A percentile compares a stretch with the other conserved stretches of the same genome.
Conservation (phyloP, 2,888 invertebrate species). For the Drosophila picticornis region DNA sequence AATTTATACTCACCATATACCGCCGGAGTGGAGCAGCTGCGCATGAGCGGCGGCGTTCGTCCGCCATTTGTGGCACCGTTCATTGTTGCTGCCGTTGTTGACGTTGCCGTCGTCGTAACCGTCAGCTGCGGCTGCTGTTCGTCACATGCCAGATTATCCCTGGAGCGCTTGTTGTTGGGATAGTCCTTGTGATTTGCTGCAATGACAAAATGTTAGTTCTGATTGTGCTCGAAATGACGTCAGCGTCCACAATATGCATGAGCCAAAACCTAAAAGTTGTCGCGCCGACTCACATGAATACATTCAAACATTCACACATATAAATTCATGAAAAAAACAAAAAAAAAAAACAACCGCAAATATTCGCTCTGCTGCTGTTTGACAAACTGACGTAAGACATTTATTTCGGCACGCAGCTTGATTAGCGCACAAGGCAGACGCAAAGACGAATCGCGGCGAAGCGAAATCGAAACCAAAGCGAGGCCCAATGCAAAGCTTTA, state of each 20-base stretch:
- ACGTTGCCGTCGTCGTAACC: constrained; percentile 84
- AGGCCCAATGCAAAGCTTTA: constrained; percentile 51
- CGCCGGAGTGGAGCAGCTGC: constrained; percentile 87
- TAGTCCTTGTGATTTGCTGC: constrained; percentile 90
- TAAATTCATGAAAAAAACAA: constrained; percentile 20
- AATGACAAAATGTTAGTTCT: constrained; percentile 48
- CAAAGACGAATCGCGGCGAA: constrained; percentile 26
- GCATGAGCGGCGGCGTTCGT: constrained; percentile 85
- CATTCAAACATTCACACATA: constrained; percentile 20
- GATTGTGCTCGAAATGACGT: constrained; percentile 64
- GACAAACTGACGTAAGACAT: constrained; percentile 79
- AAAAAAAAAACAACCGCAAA: constrained; percentile 51
- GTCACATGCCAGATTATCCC: constrained; percentile 89
- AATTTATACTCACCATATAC: constrained; percentile 84
- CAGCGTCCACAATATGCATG: constrained; percentile 37
- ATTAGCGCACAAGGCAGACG: constrained; percentile 55
- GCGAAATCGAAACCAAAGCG: constrained; percentile 45
- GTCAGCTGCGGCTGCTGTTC: constrained; percentile 85
- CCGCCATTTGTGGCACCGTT: constrained; percentile 83
- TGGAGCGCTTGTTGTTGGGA: constrained; percentile 88
- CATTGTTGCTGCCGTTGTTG: constrained; percentile 76
- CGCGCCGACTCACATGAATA: constrained; percentile 68
- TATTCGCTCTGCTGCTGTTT: constrained; percentile 63
- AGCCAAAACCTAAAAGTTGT: constrained; percentile 65
- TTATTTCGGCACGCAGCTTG: constrained; percentile 75